These are phyloP conservation scores for Coptodon bakossiorum DNA, from an alignment of 2,113 vertebrate genomes.

Conservation along the genomic window DNA sequence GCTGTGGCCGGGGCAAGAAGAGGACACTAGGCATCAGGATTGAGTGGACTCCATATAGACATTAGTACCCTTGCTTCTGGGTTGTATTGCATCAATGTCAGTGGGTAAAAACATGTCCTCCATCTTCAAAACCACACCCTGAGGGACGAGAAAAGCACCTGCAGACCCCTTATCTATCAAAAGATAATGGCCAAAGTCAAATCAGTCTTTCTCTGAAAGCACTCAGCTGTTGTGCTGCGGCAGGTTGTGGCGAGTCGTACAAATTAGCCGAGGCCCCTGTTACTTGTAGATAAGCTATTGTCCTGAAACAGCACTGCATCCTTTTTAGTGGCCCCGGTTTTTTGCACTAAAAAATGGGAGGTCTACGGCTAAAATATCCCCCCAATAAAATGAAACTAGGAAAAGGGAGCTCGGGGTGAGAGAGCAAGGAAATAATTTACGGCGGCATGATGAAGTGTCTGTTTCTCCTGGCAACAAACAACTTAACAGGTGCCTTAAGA, in stretches of 20 bases:
- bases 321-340: slow-evolving; percentile 1
- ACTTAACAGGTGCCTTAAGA: slow-evolving; percentile 56
- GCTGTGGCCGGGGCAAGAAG: slow-evolving; percentile 36
- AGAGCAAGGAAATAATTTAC: slow-evolving; percentile 53
- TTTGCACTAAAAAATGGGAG: slow-evolving; percentile 5
- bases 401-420: slow-evolving; percentile 50
- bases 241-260: slow-evolving; percentile 63
- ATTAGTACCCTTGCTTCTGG: slow-evolving; percentile 71
- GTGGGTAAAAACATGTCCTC: slow-evolving; percentile 76
- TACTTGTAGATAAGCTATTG: slow-evolving; percentile 67
- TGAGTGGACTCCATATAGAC: slow-evolving; percentile 63
- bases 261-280: slow-evolving; percentile 59
- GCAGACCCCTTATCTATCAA: slow-evolving; percentile 73
- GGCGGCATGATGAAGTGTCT: slow-evolving; percentile 48
- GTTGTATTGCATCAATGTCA: slow-evolving; percentile 73
- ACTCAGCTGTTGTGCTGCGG: slow-evolving; percentile 58
- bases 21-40: slow-evolving; percentile 50
- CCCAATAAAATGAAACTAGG: slow-evolving; percentile 40
- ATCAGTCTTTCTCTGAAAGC: slow-evolving; percentile 66
- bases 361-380: slow-evolving; percentile 23
- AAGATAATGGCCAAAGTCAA: slow-evolving; percentile 74
- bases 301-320: slow-evolving; percentile 39
- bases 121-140: slow-evolving; percentile 69
- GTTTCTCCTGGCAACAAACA: slow-evolving; percentile 52
- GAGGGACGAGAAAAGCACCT: slow-evolving; percentile 63